These are phyloP conservation scores for Rhagoletis zephyria DNA, from an alignment of 1,140 invertebrate species.

Conservation along the genomic window DNA sequence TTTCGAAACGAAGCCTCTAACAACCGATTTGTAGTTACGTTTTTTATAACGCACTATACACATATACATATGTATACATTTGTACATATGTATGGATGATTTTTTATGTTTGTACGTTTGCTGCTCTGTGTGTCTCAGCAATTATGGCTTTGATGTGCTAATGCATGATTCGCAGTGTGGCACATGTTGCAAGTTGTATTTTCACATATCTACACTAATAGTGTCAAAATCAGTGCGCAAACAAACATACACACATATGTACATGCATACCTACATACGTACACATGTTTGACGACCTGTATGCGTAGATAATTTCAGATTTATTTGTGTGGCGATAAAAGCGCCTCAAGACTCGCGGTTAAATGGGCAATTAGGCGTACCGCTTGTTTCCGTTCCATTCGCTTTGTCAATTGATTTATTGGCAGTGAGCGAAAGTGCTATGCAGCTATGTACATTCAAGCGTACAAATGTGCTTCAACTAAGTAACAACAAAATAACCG, in stretches of 20 bases:
- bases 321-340: constrained; percentile 44
- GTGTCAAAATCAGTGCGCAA: not conserved
- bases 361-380: constrained; percentile 67
- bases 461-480: no score
- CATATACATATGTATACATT: not conserved
- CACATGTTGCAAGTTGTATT: constrained; percentile 42
- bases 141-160: constrained; percentile 48
- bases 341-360: constrained; percentile 56
- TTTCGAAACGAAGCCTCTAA: no score
- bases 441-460: not conserved
- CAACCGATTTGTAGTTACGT: no score
- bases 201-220: not conserved
- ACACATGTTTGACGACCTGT: not conserved
- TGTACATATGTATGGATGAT: not conserved
- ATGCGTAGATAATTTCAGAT: constrained; percentile 45
- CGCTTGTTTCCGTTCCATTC: constrained; percentile 70
- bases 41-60: not conserved
- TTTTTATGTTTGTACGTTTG: not conserved
- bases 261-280: no score
- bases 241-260: not conserved
- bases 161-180: constrained; percentile 33
- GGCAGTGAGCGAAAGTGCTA: constrained; percentile 14
- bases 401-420: constrained; percentile 72
- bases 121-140: not conserved
- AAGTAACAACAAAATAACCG: constrained; percentile 4